A percentile compares a stretch with the other conserved stretches of the same genome.
Conservation (phyloP, 2,888 invertebrate genomes). For the Lasioglossum figueresi region DNA sequence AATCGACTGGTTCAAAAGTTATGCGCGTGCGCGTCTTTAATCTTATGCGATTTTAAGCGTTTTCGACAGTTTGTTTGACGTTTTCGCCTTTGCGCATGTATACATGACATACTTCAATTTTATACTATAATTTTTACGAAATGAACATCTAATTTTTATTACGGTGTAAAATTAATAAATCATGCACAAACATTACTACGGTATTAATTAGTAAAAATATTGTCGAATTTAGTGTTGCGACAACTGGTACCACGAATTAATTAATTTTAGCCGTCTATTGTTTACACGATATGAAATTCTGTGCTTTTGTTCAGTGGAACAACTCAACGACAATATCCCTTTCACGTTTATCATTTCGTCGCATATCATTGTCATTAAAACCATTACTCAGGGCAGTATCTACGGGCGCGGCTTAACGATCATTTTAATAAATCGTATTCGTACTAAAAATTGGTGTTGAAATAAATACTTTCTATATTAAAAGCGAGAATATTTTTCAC, state of each 20-base stretch:
- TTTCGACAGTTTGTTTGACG: no score
- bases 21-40: no score
- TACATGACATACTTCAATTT: no score
- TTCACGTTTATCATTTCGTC: background rate
- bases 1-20: no score
- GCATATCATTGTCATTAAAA: background rate
- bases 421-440: background rate
- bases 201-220: background rate
- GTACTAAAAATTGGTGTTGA: background rate
- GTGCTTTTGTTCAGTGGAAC: slow-evolving; percentile 3
- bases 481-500: background rate
- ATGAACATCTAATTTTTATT: no score
- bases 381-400: background rate
- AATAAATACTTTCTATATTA: background rate
- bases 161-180: background rate
- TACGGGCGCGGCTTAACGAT: background rate
- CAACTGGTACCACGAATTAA: background rate
- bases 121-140: no score
- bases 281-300: background rate
- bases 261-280: background rate
- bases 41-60: no score
- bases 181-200: no score
- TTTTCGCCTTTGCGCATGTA: no score
- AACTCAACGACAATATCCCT: background rate
- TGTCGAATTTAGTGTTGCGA: background rate